A percentile compares a stretch with the other conserved stretches of the same genome.
Conservation (phyloP, 2,888 invertebrate genomes). For the Drosophila diplacantha region DNA sequence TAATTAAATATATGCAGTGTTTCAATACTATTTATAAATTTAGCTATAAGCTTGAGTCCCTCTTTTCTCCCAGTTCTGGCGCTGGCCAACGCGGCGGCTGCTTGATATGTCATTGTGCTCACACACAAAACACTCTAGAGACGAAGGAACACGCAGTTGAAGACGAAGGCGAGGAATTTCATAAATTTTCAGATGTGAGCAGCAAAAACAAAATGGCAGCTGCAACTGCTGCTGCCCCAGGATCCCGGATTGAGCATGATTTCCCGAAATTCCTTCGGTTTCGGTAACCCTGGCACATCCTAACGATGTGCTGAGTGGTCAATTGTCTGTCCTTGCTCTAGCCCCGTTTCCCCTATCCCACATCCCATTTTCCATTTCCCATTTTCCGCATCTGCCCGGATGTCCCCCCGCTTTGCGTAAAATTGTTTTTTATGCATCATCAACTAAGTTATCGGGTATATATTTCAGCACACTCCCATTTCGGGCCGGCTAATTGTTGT, state of each 20-base stretch:
- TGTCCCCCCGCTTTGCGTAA: conserved; percentile 11
- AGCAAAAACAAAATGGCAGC: conserved; percentile 40
- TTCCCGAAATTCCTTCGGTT: conserved; percentile 6
- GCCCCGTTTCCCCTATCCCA: neutral
- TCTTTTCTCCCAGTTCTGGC: neutral
- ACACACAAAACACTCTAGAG: conserved; percentile 8
- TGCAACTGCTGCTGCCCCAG: conserved; percentile 15
- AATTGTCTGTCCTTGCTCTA: conserved; percentile 15
- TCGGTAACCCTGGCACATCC: conserved; percentile 23
- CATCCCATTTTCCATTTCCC: neutral
- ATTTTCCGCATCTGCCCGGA: neutral
- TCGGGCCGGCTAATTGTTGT: conserved; percentile 35
- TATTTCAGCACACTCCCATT: conserved; percentile 20
- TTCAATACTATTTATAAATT: too few species aligned
- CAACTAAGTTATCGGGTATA: conserved; percentile 25
- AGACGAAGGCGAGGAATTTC: conserved; percentile 28
- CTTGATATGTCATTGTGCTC: conserved; percentile 13
- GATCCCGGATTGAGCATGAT: conserved; percentile 8
- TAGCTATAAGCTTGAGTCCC: too few species aligned
- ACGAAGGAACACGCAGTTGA: conserved; percentile 16
- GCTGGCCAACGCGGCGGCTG: neutral
- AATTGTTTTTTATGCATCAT: conserved; percentile 45
- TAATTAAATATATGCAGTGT: neutral
- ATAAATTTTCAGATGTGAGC: conserved; percentile 34
- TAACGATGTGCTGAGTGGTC: conserved; percentile 45